Conservation (phyloP, 2,888 invertebrate species). For the Idaea dimidiata region DNA sequence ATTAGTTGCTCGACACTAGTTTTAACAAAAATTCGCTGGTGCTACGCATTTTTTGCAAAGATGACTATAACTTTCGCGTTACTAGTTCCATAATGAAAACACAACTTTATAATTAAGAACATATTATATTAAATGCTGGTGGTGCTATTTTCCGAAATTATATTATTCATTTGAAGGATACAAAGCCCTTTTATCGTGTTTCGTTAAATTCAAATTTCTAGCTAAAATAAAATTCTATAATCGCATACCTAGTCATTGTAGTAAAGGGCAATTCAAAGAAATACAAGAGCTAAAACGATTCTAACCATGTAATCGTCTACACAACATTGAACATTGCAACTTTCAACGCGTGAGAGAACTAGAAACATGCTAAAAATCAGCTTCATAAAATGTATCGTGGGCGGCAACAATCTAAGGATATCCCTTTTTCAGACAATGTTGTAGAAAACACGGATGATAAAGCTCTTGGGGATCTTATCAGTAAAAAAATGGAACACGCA, state of each 20-base stretch:
- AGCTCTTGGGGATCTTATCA: constrained; percentile 42
- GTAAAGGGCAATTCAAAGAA: neutral
- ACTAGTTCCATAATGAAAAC: too few relatives aligned
- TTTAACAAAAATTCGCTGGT: too few relatives aligned
- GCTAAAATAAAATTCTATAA: neutral
- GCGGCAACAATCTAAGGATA: constrained; percentile 47
- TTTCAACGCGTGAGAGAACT: constrained; percentile 38
- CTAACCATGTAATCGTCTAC: constrained; percentile 12
- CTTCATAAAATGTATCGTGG: constrained; percentile 50
- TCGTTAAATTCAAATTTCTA: neutral
- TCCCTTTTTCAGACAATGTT: constrained; percentile 38
- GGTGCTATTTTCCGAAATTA: too few relatives aligned
- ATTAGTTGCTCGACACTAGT: too few relatives aligned
- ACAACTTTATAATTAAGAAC: too few relatives aligned
- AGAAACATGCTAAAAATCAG: constrained; percentile 44
- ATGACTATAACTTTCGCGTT: too few relatives aligned
- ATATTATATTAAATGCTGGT: too few relatives aligned
- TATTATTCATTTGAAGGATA: too few relatives aligned
- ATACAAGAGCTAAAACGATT: constrained; percentile 13
- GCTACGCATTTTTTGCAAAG: too few relatives aligned
- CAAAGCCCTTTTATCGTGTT: neutral
- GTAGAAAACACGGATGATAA: constrained; percentile 28
- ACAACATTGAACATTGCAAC: constrained; percentile 8
- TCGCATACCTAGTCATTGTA: neutral
- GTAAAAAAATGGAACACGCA: constrained; percentile 38